These are phyloP conservation scores for Orthosia gracilis DNA, from an alignment of 2,888 invertebrate genomes.

Conservation along the genomic window DNA sequence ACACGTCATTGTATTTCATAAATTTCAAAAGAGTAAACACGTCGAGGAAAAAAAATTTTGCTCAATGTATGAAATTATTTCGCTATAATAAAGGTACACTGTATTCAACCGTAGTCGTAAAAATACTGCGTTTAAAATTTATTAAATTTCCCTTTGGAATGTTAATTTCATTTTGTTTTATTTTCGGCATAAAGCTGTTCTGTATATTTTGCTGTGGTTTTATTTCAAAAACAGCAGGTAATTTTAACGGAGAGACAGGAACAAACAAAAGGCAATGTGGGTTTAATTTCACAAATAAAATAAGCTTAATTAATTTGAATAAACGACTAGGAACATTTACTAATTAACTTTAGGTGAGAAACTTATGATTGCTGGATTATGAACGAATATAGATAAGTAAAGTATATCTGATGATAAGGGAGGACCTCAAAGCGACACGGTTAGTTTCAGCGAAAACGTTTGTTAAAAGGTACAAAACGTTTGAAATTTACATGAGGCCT, in stretches of 20 bases:
- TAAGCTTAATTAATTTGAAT: constrained; percentile 30
- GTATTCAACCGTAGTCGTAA: neutral
- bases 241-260: neutral
- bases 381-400: neutral
- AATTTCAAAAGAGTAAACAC: neutral
- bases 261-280: constrained; percentile 7
- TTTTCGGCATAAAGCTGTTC: neutral
- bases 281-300: constrained; percentile 17
- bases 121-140: neutral
- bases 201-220: constrained; percentile 12
- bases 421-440: no score
- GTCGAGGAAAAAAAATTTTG: neutral
- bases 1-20: constrained; percentile 1
- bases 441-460: neutral
- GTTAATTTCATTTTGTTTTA: constrained; percentile 15
- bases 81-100: neutral
- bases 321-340: neutral
- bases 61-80: neutral
- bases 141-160: neutral
- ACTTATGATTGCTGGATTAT: neutral
- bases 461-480: neutral
- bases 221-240: constrained; percentile 8
- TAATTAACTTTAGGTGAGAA: neutral
- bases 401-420: neutral
- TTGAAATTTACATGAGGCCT: neutral